Evolutionary conservation across 2,797 vertebrate species (phyloP).

Genomic region (Neoniphon sammara): DNA sequence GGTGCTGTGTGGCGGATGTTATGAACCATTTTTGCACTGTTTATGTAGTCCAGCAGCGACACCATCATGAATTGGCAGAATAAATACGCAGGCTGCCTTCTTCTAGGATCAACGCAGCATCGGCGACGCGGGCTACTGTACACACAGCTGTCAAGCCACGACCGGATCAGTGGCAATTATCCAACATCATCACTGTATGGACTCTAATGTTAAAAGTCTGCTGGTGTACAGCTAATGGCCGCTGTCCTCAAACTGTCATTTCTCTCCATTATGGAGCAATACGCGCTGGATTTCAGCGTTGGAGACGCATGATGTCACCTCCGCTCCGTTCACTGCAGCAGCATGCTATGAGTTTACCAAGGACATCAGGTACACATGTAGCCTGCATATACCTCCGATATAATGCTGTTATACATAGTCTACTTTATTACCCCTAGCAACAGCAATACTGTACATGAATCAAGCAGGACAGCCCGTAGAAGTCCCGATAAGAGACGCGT

Average conservation of each 20-base stretch:
- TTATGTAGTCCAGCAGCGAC: conserved; percentile 48
- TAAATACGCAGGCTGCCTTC: conserved; percentile 10
- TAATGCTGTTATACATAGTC: too few relatives aligned
- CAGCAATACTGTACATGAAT: too few relatives aligned
- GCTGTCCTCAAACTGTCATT: conserved; percentile 45
- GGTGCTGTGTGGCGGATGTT: conserved; percentile 20
- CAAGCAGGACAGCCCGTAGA: too few relatives aligned
- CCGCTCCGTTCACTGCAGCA: conserved; percentile 47
- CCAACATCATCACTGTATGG: conserved; percentile 7
- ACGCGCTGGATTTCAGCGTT: conserved; percentile 38
- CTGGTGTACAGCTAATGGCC: conserved; percentile 44
- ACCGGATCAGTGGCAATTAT: conserved; percentile 41
- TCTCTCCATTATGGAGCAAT: conserved; percentile 13
- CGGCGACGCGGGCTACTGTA: not conserved
- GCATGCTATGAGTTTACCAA: not conserved
- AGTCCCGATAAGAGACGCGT: too few relatives aligned
- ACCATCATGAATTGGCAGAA: conserved; percentile 51
- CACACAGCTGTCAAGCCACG: conserved; percentile 45
- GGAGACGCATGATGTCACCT: conserved; percentile 76
- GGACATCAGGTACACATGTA: fast-evolving
- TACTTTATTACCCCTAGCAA: too few relatives aligned
- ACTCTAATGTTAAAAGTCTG: not conserved
- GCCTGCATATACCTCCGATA: too few relatives aligned
- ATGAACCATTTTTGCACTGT: conserved; percentile 30
- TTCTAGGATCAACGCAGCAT: not conserved